Evolutionary conservation across 1,140 invertebrate species (phyloP), one percentile per base, ranked within the genome.

Genomic region (Neodiprion pinetum): DNA sequence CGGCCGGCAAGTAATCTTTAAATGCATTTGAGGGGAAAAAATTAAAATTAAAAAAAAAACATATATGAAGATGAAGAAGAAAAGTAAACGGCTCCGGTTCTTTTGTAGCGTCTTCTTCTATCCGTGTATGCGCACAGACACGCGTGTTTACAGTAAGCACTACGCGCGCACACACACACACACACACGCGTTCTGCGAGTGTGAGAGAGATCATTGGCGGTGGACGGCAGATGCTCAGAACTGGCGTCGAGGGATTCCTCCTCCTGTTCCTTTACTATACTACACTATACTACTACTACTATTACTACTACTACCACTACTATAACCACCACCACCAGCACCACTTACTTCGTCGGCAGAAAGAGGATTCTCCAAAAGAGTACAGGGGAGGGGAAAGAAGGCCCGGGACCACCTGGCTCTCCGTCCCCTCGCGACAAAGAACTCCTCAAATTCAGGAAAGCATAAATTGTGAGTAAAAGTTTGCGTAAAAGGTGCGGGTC

Each of bases 401-500:
- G 28, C 28, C 28, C 28, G 53, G 53, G 53, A 61, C 53, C 53
- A 61, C 53, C 53, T 61, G 53, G 53, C 53, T 61, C 11, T 61
- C 11, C 9, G 5, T 61, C 4, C 9, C 8, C n/a, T 61, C 4
- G n/a, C 8, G 53, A 61, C 53, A 61, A 61, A 61, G 53, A 61
- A 61, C 28, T 40, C 28, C 28, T 40, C 28, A 40, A 40, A 40
- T 40, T 40, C 28, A 40, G 14, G 61, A 66, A 66, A 66, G 21
- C 14, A 21, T 14, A 21, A 66, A 21, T n/a, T 14, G 21, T 14
- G 7, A 7, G 61, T 66, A 66, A 14, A 14, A 66, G 1, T 14
- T 17, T 70, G 67, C 61, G 61, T 49, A 70, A 72, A 73, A 77
- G 61, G 76, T 68, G 67, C 72, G 72, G 74, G 48, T 70, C 12